These are phyloP conservation scores for Incurvaria masculella DNA, from an alignment of 2,888 invertebrate genomes.

Conservation along the genomic window DNA sequence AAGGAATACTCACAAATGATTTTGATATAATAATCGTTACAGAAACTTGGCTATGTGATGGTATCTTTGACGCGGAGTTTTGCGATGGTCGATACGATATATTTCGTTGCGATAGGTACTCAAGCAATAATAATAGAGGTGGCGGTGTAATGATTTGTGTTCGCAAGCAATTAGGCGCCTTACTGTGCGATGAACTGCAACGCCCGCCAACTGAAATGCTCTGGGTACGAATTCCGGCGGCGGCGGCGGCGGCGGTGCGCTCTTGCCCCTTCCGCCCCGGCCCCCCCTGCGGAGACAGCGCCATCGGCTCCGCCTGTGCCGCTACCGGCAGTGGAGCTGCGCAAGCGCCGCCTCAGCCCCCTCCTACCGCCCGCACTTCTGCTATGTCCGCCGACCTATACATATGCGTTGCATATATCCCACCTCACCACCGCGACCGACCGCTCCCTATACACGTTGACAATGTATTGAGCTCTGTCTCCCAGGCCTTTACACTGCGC, in stretches of 20 bases:
- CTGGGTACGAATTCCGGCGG: not conserved
- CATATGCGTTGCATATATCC: not conserved
- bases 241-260: not conserved
- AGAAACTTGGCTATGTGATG: not conserved
- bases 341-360: not conserved
- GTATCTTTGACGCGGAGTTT: not conserved
- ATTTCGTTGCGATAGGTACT: constrained; percentile 1
- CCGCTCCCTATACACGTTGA: not conserved
- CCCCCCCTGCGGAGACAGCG: not conserved
- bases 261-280: not conserved
- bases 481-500: not conserved
- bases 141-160: not conserved
- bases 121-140: not conserved
- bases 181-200: not conserved
- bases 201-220: not conserved
- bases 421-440: not conserved
- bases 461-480: not conserved
- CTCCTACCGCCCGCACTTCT: not conserved
- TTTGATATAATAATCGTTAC: not conserved
- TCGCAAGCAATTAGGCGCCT: not conserved
- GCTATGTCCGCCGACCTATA: not conserved
- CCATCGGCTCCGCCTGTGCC: not conserved
- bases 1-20: not conserved
- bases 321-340: not conserved
- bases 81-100: constrained; percentile 2